Evolutionary conservation across 2,888 invertebrate genomes (phyloP), one percentile per base, ranked within the genome.

Genomic region (Pelosia muscerda): DNA sequence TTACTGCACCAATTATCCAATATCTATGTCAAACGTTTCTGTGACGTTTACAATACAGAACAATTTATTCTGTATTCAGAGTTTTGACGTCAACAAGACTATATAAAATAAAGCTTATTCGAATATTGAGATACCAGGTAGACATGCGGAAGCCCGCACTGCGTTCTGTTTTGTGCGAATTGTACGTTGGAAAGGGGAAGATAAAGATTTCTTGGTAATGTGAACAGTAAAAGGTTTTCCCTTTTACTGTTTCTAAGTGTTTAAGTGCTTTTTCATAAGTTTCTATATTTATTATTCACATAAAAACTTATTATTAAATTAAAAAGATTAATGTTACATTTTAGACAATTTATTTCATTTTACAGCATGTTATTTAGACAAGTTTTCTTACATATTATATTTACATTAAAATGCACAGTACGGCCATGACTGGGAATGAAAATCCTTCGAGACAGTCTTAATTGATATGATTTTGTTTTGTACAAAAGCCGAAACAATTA

Each of bases 341-440:
- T 94, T 92, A 91, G 90, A 94, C 90, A 92, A 91, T 95, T 95
- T 95, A 94, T 93, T 94, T 91, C 86, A 93, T 94, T 94, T 92
- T 94, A 95, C 94, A 94, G n/a, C 94, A 92, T 92, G 92, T 91
- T 91, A 91, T 89, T 89, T 87, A 92, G 90, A 93, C 89, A 88
- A 90, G 86, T 86, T 89, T 82, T 74, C 92, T 93, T 92, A 92
- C 54, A 78, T 77, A 78, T 83, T 87, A 93, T 95, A 94, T 95
- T 92, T 94, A 95, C 94, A 95, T 78, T 78, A 84, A 83, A 92
- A 93, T 93, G 90, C 93, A 92, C 92, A 91, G 82, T 83, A 85
- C 85, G 91, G 89, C 92, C 90, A 82, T 81, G 85, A 83, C 79
- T 84, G 83, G 75, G 75, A 83, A 82, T 77, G 77, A 77, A 77